phyloP scores from a whole-genome alignment of 1,140 invertebrate genomes.

The Magallana gigas region DNA sequence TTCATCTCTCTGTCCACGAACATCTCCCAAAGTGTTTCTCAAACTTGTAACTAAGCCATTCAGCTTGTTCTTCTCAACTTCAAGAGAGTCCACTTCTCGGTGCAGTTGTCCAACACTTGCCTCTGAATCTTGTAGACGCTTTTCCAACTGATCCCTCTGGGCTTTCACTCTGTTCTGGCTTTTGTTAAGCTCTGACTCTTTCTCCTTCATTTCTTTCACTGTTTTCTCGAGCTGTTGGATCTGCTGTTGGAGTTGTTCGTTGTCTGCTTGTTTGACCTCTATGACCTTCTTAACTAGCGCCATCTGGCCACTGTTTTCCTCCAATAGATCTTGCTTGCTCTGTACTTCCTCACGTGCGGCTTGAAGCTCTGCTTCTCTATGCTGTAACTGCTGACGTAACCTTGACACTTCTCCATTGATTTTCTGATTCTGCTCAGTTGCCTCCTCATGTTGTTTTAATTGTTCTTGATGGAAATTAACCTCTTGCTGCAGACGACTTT shows the following conservation, averaged over 20 bases:
- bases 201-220: constrained; percentile 36
- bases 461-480: constrained; percentile 14
- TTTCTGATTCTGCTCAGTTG: constrained; percentile 34
- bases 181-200: neutral
- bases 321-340: constrained; percentile 42
- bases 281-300: constrained; percentile 52
- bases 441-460: neutral
- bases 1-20: constrained; percentile 28
- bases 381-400: neutral
- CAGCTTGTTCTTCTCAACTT: constrained; percentile 44
- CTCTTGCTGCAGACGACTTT: constrained; percentile 3
- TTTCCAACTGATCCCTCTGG: constrained; percentile 16
- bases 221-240: neutral
- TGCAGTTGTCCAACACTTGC: neutral
- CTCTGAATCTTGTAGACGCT: constrained; percentile 17
- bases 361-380: constrained; percentile 15
- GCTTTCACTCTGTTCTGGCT: neutral
- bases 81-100: neutral
- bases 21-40: constrained; percentile 12
- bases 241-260: constrained; percentile 45
- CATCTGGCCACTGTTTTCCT: constrained; percentile 47
- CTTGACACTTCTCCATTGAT: constrained; percentile 26
- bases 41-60: constrained; percentile 16
- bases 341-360: neutral
- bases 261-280: constrained; percentile 52